Evolutionary conservation across 1,140 invertebrate species (phyloP), one percentile per base, ranked within the genome.

Genomic region (Maconellicoccus hirsutus): DNA sequence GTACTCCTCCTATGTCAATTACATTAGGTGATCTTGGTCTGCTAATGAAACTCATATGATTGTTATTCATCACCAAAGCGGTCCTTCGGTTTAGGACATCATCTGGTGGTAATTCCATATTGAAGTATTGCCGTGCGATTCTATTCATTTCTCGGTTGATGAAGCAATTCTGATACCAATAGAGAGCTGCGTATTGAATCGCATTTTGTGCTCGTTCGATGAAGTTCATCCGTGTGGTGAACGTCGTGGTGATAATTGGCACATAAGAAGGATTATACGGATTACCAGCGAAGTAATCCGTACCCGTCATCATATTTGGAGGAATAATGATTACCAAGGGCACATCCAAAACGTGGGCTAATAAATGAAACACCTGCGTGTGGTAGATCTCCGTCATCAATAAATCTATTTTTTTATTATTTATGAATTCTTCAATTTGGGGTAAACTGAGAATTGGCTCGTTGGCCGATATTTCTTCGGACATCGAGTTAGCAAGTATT

Each of bases 1-100:
- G 78, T 63, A 79, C 75, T 63, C 77, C 78, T n/a, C 78, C 78
- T 39, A 79, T 73, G 25, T 77, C 73, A n/a, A 79, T 72, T 10
- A 77, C 74, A 70, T 77, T 75, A 29, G 78, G 77, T 19, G 74
- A 59, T 1, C 75, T 69, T 1, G 77, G 79, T 70, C 77, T 66
- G 61, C 10, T 10, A 10, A 66, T 12, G 10, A 66, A 23, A 66
- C 61, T 66, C 3, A 66, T 23, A 66, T 70, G 42, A 1, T 29
- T 72, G 59, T 72, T 72, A 1, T 21, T 0, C 8, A 72, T 70
- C 0, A 70, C 19, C 1, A 72, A 3, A 10, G 71, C 42, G 3
- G n/a, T 16, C 10, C 16, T 14, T 16, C 16, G 6, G n/a, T 52
- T 52, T 16, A 52, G 42, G 2, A 8, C 42, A 8, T 52, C 42